Evolutionary conservation across 2,888 invertebrate species (phyloP).

Genomic region (Drosophila rellima): DNA sequence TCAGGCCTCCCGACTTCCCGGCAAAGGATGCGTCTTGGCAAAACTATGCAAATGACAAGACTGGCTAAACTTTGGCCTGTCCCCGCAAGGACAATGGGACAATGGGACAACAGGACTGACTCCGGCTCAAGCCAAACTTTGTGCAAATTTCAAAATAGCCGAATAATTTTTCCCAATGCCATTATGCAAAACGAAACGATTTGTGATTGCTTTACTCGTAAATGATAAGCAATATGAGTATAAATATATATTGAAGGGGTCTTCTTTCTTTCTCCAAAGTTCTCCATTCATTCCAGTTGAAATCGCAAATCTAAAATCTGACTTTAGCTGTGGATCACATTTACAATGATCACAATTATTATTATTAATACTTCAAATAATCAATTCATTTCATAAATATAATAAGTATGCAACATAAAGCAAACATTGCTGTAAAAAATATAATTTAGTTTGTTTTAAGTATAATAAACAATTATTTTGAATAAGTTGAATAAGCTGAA

Average conservation of each 20-base stretch:
- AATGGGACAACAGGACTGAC: slow-evolving; percentile 1
- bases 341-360: no score
- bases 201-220: slow-evolving; percentile 71
- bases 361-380: no score
- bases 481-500: neutral
- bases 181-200: slow-evolving; percentile 79
- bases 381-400: no score
- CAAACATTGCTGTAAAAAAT: no score
- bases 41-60: slow-evolving; percentile 80
- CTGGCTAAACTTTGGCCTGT: slow-evolving; percentile 69
- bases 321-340: neutral
- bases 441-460: no score
- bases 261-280: neutral
- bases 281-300: slow-evolving; percentile 3
- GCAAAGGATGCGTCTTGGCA: slow-evolving; percentile 42
- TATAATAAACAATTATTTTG: neutral
- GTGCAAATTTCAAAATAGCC: slow-evolving; percentile 63
- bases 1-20: neutral
- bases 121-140: slow-evolving; percentile 27
- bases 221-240: slow-evolving; percentile 73
- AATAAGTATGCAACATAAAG: no score
- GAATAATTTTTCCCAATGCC: slow-evolving; percentile 62
- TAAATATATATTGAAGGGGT: slow-evolving; percentile 37
- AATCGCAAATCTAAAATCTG: slow-evolving; percentile 2
- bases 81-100: slow-evolving; percentile 41